Percentiles rank a stretch among this genome's conserved stretches.
Conservation (phyloP, 2,113 vertebrate species). For the Ameiurus melas region DNA sequence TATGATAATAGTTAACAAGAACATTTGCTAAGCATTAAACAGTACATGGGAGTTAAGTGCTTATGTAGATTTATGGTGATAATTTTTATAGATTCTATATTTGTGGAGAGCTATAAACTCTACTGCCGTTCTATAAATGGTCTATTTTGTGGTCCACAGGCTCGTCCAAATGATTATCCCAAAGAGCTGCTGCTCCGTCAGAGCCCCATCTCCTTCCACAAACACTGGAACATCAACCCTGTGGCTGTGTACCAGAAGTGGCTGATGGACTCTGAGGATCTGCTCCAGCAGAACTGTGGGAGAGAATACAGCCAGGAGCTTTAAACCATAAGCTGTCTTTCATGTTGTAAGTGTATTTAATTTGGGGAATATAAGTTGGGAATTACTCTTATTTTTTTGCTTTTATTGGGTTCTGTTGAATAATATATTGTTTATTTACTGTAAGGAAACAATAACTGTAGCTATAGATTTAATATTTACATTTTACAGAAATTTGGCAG, state of each 20-base stretch:
- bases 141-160: constrained; percentile 67
- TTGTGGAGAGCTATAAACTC: background rate
- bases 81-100: background rate
- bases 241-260: constrained; percentile 80
- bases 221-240: constrained; percentile 91
- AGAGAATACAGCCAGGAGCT: constrained; percentile 15
- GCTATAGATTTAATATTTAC: background rate
- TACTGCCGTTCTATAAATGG: background rate
- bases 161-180: constrained; percentile 86
- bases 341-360: background rate
- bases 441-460: background rate
- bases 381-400: too few relatives aligned
- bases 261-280: constrained; percentile 69
- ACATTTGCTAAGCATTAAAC: background rate
- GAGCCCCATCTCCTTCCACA: constrained; percentile 88
- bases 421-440: background rate
- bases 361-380: background rate
- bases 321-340: background rate
- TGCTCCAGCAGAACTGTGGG: background rate
- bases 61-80: background rate
- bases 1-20: background rate
- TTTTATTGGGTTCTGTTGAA: too few relatives aligned
- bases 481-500: background rate
- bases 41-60: background rate
- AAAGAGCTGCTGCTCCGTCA: constrained; percentile 76